Base-by-base conservation (phyloP, 2,888 invertebrate genomes). In the Charanyca ferruginea region DNA sequence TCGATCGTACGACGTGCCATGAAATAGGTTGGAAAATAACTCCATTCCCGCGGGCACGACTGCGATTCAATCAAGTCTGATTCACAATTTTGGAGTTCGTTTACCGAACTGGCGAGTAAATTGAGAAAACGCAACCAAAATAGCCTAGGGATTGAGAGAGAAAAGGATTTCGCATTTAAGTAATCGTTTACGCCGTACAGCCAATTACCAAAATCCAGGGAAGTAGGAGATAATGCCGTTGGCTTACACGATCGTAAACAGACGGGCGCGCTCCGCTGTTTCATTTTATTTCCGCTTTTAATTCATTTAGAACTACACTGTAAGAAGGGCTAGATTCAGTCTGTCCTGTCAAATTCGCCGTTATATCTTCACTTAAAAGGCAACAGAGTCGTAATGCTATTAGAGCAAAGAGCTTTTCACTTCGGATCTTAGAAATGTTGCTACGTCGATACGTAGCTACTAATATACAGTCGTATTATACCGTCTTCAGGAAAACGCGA, bases 1-100 rank as follows among this genome's bases (percentile, higher is more conserved):
- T 83, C 89, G 85, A 87, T 84, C 80, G 85, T 80, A 80, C 80
- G 89, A 90, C 89, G 89, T 85, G 87, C 85, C 89, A 93, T 90
- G 90, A 93, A 94, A 94, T 94, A 94, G 93, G 90, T 93, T 89
- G 94, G 94, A 93, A 94, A 94, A 94, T 93, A 93, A 93, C 92
- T 91, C 89, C 87, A 87, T 91, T 92, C 94, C 94, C 94, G 87
- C 86, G 93, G 94, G 94, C 93, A 87, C 87, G 87, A 85, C 89
- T 91, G 88, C 90, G 93, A 94, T 94, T 94, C 95, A 95, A 95
- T 95, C 94, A 94, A 92, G 88, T 90, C 90, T 90, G 92, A 94
- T 94, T 94, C 94, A 93, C 91, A 92, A 92, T 93, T 94, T 94
- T 87, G 92, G 91, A 93, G 94, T 94, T 93, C 93, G 93, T 94